Evolutionary conservation across 2,888 invertebrate genomes (phyloP).

Genomic region (Phengaris alcon): DNA sequence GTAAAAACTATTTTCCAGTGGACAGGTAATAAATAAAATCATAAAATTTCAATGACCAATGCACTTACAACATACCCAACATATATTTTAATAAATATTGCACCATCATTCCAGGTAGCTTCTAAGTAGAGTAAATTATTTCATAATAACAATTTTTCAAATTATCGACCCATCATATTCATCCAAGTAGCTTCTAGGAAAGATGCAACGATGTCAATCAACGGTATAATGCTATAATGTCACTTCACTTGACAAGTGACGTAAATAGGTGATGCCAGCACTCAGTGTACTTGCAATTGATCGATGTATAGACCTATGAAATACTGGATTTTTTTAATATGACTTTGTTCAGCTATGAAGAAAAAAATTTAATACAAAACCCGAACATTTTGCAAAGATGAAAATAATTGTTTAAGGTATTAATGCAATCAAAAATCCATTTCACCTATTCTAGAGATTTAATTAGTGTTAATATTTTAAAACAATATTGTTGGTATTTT

Average conservation of each 20-base stretch:
- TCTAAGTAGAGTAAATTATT: conserved; percentile 12
- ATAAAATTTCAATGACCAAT: background rate
- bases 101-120: conserved; percentile 8
- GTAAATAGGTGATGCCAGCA: conserved; percentile 13
- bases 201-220: conserved; percentile 25
- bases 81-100: background rate
- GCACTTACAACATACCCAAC: background rate
- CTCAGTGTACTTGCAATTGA: background rate
- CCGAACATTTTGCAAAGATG: background rate
- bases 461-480: too few relatives aligned
- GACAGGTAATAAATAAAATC: too few relatives aligned
- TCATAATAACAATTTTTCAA: conserved; percentile 15
- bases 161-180: background rate
- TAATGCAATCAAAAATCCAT: too few relatives aligned
- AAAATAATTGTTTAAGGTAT: too few relatives aligned
- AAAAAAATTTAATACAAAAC: background rate
- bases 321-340: background rate
- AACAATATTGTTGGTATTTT: too few relatives aligned
- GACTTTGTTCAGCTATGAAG: background rate
- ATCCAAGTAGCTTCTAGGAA: conserved; percentile 13
- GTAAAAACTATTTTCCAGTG: too few relatives aligned
- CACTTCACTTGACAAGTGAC: conserved; percentile 25
- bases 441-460: too few relatives aligned
- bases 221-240: conserved; percentile 21
- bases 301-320: background rate